Base-by-base conservation (phyloP, 2,797 vertebrate genomes). In the Spinibarbus caldwelli region DNA sequence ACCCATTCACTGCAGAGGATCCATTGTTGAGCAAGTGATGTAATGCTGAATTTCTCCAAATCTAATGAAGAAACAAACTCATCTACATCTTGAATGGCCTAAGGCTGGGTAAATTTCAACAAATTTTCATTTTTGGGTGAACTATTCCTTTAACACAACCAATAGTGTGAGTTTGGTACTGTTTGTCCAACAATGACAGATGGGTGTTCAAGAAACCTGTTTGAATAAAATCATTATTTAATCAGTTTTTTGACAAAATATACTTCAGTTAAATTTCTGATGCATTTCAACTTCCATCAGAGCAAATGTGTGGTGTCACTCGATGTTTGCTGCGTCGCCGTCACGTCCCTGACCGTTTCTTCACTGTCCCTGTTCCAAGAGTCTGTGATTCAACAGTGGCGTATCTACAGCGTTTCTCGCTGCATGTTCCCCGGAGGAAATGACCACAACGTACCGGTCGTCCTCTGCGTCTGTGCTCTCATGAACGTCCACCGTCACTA, bases 401-500 rank as follows among this genome's bases (percentile, higher is more conserved):
- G 84, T 89, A 80, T 94, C 90, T 41, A 38, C 82, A 2, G 86
- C 6, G 0, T 90, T 86, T 29, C 90, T 71, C 34, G 94, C 91
- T n/a, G 87, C 75, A 0, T 81, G 88, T 11, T 96, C 94, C 38
- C 93, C 93, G 0, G 89, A 85, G 5, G 91, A 89, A 62, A 95
- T 93, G 8, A 97, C 95, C 47, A 96, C 90, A 67, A 98, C 94
- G 3, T 99, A 99, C 36, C 98, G 95, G 23, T 91, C 91, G 3
- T 93, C 92, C 0, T 62, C 90, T 29, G 23, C 89, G 0, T 91
- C 87, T 10, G 90, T 67, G 2, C 86, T 89, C 15, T 94, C 93
- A 0, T 99, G 97, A 89, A 99, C 89, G 1, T 99, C 97, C 0
- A 92, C 97, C 0, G 94, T 96, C 83, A 98, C 95, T 47, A 96